Evolutionary conservation across 1,140 invertebrate genomes (phyloP), one percentile per base, ranked within the genome.

Genomic region (Papilio aristodemus): DNA sequence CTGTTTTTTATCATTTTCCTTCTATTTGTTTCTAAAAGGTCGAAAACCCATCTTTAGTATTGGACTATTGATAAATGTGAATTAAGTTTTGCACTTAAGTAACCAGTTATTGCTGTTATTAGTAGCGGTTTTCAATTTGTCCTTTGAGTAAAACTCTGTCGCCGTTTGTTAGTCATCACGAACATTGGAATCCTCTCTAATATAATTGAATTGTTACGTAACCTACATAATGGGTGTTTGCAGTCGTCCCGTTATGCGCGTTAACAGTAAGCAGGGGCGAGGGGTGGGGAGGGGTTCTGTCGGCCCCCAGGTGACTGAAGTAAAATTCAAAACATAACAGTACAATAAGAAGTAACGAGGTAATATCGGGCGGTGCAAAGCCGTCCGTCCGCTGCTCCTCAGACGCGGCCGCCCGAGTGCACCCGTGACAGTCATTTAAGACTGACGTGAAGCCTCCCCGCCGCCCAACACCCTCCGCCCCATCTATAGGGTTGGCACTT

Each of bases 341-440:
- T 83, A 79, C 83, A 84, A 87, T 87, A 87, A 87, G 78, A 85
- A 85, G 83, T 85, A 86, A 89, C 79, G 79, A 78, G 76, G 83
- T 80, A 83, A 86, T 86, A 87, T 86, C 81, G 82, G 77, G 79
- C 74, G 78, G 77, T 68, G 76, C 46, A 73, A 73, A 76, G 75
- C 76, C 77, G 83, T 81, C 80, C 81, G 83, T 87, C 86, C 79
- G 72, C 75, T 78, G 84, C 83, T 85, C 85, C 82, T 87, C 82
- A 81, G 78, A 80, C 78, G 77, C 74, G 75, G 78, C 74, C 73
- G 78, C 83, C 80, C 76, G 77, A 89, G 78, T 85, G 84, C 86
- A 83, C 85, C 86, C 88, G 86, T 89, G 88, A 89, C 88, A 90
- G 83, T 90, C 88, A 90, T 90, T 90, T 90, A 88, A 90, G 87